Evolutionary conservation across 35 echinoderm and acorn worm genomes (phyloP).

Genomic region (Heliocidaris erythrogramma): DNA sequence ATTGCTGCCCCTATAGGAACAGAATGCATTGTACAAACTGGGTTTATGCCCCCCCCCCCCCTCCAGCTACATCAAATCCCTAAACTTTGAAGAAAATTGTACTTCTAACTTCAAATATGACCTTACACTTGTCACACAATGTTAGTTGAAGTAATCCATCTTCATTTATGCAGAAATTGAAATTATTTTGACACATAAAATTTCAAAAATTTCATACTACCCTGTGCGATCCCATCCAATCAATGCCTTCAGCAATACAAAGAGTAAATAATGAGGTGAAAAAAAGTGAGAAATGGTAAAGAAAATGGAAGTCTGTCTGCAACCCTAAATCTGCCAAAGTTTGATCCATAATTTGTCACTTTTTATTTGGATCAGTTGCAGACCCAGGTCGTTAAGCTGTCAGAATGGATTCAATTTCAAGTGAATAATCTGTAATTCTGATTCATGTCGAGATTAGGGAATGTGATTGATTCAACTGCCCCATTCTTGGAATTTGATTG

Average conservation of each 20-base stretch:
- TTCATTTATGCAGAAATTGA: background rate
- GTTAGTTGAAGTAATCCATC: background rate
- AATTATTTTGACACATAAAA: background rate
- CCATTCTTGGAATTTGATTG: background rate
- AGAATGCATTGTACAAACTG: background rate
- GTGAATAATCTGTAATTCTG: background rate
- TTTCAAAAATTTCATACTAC: background rate
- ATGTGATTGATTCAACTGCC: background rate
- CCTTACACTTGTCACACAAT: background rate
- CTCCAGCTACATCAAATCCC: background rate
- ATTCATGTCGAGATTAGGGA: background rate
- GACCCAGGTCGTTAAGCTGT: background rate
- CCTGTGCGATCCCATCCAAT: background rate
- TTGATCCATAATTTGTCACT: slow-evolving; percentile 3
- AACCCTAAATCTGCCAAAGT: background rate
- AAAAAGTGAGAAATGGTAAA: background rate
- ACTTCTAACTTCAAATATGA: background rate
- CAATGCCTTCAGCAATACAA: background rate
- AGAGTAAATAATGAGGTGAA: background rate
- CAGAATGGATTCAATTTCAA: background rate
- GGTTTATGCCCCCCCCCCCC: background rate
- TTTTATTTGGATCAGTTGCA: background rate
- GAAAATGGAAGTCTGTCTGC: background rate
- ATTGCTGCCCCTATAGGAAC: background rate
- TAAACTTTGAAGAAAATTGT: background rate